Evolutionary conservation across 2,888 invertebrate genomes (phyloP).

Genomic region (Oeneis ivallda): DNA sequence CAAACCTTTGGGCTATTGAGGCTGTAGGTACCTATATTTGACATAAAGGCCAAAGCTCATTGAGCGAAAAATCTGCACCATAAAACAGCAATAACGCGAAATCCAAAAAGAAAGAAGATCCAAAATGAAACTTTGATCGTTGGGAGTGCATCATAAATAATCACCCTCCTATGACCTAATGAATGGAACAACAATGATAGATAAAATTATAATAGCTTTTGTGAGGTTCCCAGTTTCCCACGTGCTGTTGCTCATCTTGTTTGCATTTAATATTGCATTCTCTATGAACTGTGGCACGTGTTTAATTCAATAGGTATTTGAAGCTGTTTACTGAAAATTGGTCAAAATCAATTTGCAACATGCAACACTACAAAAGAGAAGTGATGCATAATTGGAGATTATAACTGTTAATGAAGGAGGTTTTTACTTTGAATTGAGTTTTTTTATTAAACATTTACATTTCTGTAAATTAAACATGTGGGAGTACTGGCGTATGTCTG

Average conservation of each 20-base stretch:
- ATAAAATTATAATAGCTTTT: no score
- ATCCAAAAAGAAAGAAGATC: no score
- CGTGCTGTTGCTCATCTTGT: not conserved
- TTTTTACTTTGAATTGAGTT: not conserved
- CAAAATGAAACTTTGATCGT: not conserved
- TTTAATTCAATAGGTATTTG: not conserved
- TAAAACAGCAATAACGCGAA: no score
- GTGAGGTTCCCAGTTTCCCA: not conserved
- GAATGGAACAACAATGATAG: not conserved
- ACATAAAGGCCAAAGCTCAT: no score
- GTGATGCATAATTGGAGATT: not conserved
- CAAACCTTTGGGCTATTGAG: not conserved
- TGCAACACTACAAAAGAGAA: not conserved
- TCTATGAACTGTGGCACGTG: not conserved
- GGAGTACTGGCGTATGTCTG: no score
- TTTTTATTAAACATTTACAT: no score
- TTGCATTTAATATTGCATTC: slow-evolving; percentile 9
- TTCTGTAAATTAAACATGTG: no score
- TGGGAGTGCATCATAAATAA: not conserved
- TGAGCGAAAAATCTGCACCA: no score
- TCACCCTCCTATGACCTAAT: not conserved
- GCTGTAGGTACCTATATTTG: no score
- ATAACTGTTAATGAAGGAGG: not conserved
- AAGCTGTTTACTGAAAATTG: not conserved
- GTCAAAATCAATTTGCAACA: not conserved